Base-by-base conservation (phyloP, 2,797 vertebrate genomes). In the Vespertilio murinus region DNA sequence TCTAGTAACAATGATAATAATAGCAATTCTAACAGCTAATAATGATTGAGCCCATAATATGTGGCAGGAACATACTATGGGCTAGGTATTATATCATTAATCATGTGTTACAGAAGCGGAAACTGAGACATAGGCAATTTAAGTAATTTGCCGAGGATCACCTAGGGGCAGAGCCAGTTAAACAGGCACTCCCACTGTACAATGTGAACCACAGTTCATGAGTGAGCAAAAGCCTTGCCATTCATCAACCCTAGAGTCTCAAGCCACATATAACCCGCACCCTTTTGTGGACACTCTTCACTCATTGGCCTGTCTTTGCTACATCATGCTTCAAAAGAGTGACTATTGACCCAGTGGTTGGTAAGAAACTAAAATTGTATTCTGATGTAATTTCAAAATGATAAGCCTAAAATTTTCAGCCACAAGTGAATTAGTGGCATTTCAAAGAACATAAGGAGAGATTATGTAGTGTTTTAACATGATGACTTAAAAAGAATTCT, bases 391-490 rank as follows among this genome's bases (percentile, higher is more conserved):
- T 91, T 74, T 49, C 56, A 91, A 89, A 95, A 71, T 42, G 35
- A 80, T 65, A 42, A 56, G 20, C 92, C 45, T 49, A 56, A 78
- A 94, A 75, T 74, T 45, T 78, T 64, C 92, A 73, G 74, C 91
- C 90, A 83, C 77, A 59, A 20, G 79, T 84, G 93, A 61, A 80
- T 91, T 33, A 80, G 54, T 49, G 94, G 1, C 0, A 30, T 71
- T 93, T 84, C 13, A 40, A 8, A 4, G 73, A 88, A 49, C 28
- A 30, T 22, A 35, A 6, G 33, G 70, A 85, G 89, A 75, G 20
- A 35, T 70, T 38, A 25, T 45, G 16, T 4, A 71, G 56, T 28
- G 2, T 95, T 96, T 97, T 95, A 92, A 93, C 73, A 93, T 25
- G 33, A 85, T 20, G 38, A 88, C 59, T 94, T 96, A 95, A 67